Evolutionary conservation across 1,140 invertebrate species (phyloP), one percentile per base, ranked within the genome.

Genomic region (Trichoplusia ni): DNA sequence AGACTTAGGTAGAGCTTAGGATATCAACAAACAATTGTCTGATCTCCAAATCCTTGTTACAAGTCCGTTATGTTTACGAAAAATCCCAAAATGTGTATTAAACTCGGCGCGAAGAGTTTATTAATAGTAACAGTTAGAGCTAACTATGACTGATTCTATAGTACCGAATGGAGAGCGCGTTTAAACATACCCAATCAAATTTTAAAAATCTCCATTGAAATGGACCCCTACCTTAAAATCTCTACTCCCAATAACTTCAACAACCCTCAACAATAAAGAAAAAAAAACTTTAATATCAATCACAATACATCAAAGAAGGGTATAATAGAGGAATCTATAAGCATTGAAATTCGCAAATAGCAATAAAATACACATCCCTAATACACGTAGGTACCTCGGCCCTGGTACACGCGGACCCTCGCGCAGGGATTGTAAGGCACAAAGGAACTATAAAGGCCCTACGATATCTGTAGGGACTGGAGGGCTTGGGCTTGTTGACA

Each of bases 321-420:
- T n/a, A n/a, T n/a, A n/a, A n/a, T n/a, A n/a, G n/a, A 19, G 16
- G 6, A 58, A 58, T 58, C 23, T 11, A 58, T 44, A 9, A 37
- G 25, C 16, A 29, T 58, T 40, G 54, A 58, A 44, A 58, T 58
- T 25, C 23, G 25, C 54, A n/a, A n/a, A n/a, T 58, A 59, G 59
- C 66, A 68, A 68, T 68, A 68, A 68, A 68, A 68, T 42, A 68
- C 66, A 49, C 44, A 68, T 68, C 64, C 64, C 64, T 68, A 58
- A 47, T 31, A 38, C 47, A 47, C 42, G n/a, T n/a, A n/a, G n/a
- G n/a, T n/a, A n/a, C n/a, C n/a, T n/a, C n/a, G n/a, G n/a, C n/a
- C n/a, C n/a, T n/a, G n/a, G n/a, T n/a, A n/a, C n/a, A n/a, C 29
- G 19, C 35, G 42, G 56, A 60, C 27, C 49, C 47, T 46, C 54